Percentiles rank a stretch among this genome's conserved stretches.
Evolutionary conservation across 1,140 invertebrate species (phyloP).

Genomic region (Drosophila subobscura): DNA sequence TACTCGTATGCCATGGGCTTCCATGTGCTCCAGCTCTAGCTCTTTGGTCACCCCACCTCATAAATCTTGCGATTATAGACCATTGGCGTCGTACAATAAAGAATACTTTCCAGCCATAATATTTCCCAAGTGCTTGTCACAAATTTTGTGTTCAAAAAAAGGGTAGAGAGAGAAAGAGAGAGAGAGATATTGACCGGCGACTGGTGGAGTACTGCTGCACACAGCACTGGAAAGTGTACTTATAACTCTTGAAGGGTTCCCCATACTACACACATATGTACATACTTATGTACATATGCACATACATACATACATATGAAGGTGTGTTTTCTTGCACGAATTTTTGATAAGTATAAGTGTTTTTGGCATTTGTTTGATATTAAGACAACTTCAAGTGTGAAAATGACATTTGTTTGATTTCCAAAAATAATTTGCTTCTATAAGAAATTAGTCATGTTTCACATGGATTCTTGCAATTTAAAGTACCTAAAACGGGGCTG

Average conservation of each 20-base stretch:
- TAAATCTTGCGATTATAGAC: constrained; percentile 67
- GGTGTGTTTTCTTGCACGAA: constrained; percentile 13
- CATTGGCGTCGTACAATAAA: constrained; percentile 19
- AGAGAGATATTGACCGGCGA: not conserved
- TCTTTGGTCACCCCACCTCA: constrained; percentile 29
- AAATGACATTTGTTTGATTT: constrained; percentile 15
- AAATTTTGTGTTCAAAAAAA: constrained; percentile 28
- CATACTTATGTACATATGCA: not conserved
- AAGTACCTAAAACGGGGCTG: too few species aligned
- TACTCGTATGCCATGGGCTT: too few species aligned
- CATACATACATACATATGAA: too few species aligned
- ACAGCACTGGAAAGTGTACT: constrained; percentile 6
- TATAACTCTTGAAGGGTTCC: constrained; percentile 8
- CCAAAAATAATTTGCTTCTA: constrained; percentile 4
- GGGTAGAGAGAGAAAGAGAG: too few species aligned
- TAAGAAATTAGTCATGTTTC: constrained; percentile 12
- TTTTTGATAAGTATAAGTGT: not conserved
- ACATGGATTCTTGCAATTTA: too few species aligned
- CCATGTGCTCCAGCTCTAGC: not conserved
- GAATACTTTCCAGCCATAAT: constrained; percentile 32
- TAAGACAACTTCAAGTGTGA: constrained; percentile 54
- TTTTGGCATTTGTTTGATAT: constrained; percentile 14
- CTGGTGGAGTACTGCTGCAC: not conserved
- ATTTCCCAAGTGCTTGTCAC: constrained; percentile 53
- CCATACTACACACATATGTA: not conserved